These are phyloP conservation scores for Numida meleagris DNA, from an alignment of 2,113 vertebrate species.

Conservation along the genomic window DNA sequence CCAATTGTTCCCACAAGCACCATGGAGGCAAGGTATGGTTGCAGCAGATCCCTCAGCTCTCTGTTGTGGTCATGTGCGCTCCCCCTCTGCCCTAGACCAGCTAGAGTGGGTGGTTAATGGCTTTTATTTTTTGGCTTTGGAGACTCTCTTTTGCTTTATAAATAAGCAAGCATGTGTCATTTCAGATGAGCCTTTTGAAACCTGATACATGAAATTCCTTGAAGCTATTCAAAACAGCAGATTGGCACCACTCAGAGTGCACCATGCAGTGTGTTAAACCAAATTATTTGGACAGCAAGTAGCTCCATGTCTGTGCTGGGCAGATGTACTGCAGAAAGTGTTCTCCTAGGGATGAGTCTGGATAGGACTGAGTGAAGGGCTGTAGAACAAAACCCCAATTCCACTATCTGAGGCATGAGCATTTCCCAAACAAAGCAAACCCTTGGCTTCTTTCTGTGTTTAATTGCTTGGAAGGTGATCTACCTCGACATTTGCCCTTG, in stretches of 20 bases:
- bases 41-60: rapidly evolving
- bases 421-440: not conserved
- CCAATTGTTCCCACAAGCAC: not conserved
- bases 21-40: slow-evolving; percentile 7
- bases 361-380: not conserved
- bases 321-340: not conserved
- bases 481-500: rapidly evolving
- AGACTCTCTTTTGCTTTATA: not conserved
- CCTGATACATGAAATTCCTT: not conserved
- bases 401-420: rapidly evolving
- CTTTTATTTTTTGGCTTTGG: not conserved
- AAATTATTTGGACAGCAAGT: not conserved
- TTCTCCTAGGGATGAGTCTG: not conserved
- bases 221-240: not conserved
- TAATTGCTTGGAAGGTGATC: not conserved
- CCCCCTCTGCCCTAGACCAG: rapidly evolving
- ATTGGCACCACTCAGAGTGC: not conserved
- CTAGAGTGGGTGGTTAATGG: not conserved
- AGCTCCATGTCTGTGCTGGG: not conserved
- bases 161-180: not conserved
- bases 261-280: rapidly evolving
- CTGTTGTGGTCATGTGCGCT: rapidly evolving
- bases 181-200: not conserved
- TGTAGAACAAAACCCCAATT: not conserved
- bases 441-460: not conserved